Base-by-base conservation (phyloP, 2,888 invertebrate genomes). In the Lordiphosa andalusiaca region DNA sequence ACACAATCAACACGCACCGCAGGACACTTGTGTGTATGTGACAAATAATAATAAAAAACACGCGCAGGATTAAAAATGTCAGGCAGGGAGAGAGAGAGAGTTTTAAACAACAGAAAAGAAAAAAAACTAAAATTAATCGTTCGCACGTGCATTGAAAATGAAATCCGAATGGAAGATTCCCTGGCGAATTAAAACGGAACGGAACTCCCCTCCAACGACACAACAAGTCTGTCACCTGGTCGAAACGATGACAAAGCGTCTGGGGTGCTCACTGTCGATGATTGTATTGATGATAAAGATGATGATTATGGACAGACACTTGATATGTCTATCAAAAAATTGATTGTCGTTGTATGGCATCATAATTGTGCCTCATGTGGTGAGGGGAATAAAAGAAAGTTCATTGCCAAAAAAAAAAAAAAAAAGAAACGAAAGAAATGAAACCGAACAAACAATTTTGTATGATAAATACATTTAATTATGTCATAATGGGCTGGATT, bases 381-480 rank as follows among this genome's bases (percentile, higher is more conserved):
- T 35, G 42, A 67, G 59, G 65, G 35, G 55, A 50, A 76, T 72
- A 80, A 83, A 83, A 78, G 80, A 76, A 76, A 76, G 76, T 83
- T 75, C 60, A 71, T 48, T 51, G 49, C 53, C 41, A 55, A 57
- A 44, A 47, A 54, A 53, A 21, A 54, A 54, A 62, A 36, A 67
- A 30, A 51, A 44, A 16, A 19, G 19, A 53, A 67, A 67, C 53
- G n/a, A 62, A 36, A 67, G 35, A 51, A 44, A 16, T 25, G 19
- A 53, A 67, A 67, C 53, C 53, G 46, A 53, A 41, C 39, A 65
- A 60, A 61, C 53, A 61, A 64, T 60, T 67, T 59, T 39, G 53
- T 55, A 49, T 53, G 46, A 53, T 53, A 51, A 59, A 66, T 53
- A 56, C 52, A 42, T 59, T 49, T 58, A 71, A 78, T 71, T 67